phyloP scores from a whole-genome alignment of 2,113 vertebrate species.

The Tupaia chinensis region DNA sequence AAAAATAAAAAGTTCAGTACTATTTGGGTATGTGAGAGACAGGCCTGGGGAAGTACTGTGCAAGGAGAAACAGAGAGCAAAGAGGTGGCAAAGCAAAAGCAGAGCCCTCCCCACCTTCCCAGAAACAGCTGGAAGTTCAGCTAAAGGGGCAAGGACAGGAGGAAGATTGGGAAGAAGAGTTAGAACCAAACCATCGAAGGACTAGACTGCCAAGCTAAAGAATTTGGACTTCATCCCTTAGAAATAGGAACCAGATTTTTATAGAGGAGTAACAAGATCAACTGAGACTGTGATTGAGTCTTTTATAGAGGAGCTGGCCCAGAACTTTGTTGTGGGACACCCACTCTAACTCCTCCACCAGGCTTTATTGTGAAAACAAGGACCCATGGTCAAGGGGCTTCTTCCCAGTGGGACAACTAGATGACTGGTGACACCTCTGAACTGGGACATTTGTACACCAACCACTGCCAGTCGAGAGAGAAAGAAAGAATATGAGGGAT shows the following conservation, averaged over 20 bases:
- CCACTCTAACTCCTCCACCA: neutral
- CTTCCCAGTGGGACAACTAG: neutral
- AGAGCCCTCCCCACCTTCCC: neutral
- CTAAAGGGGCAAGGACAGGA: neutral
- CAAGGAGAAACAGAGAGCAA: neutral
- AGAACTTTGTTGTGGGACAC: neutral
- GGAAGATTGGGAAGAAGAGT: neutral
- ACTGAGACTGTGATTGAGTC: neutral
- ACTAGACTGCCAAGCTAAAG: neutral
- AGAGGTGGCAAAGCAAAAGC: neutral
- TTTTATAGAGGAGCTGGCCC: slow-evolving; percentile 2
- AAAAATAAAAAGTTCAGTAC: neutral
- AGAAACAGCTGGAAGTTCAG: neutral
- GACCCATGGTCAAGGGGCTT: neutral
- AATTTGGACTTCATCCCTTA: neutral
- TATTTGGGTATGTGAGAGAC: neutral
- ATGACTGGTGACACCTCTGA: neutral
- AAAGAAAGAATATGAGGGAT: neutral
- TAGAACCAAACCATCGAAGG: neutral
- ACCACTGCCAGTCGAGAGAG: neutral
- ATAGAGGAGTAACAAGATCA: neutral
- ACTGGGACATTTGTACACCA: neutral
- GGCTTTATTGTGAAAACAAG: neutral
- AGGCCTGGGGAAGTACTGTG: neutral
- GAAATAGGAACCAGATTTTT: slow-evolving; percentile 13